Percentiles rank a stretch among this genome's conserved stretches.
Conservation (phyloP, 2,797 vertebrate species). For the Cryptoprocta ferox region DNA sequence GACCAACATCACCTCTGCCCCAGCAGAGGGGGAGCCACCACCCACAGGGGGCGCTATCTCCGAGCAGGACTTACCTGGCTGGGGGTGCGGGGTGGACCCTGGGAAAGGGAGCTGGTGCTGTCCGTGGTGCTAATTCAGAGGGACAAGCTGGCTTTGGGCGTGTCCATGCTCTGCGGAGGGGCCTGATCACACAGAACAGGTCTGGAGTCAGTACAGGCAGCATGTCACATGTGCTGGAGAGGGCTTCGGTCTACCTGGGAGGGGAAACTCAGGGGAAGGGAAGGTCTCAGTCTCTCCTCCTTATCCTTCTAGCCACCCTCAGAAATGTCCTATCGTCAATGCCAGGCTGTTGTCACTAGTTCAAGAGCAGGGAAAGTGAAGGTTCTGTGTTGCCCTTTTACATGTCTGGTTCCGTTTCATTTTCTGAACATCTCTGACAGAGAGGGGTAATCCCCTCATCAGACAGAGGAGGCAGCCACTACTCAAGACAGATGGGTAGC, state of each 20-base stretch:
- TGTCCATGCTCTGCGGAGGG: neutral
- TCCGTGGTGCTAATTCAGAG: neutral
- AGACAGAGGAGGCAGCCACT: neutral
- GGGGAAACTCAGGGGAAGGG: neutral
- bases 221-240: neutral
- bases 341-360: neutral
- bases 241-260: neutral
- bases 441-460: neutral
- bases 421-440: neutral
- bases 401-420: too few species aligned
- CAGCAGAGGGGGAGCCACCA: neutral
- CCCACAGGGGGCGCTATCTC: neutral
- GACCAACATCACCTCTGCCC: neutral
- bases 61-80: too few species aligned
- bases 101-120: accelerated
- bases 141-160: too few species aligned
- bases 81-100: too few species aligned
- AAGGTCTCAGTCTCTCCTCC: neutral
- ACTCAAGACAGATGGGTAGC: neutral
- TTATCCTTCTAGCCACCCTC: neutral
- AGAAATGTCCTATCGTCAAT: neutral
- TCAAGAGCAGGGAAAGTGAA: neutral
- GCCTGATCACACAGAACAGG: neutral
- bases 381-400: neutral
- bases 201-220: neutral